Conservation (phyloP, 2,113 vertebrate genomes). For the Laticauda colubrina region DNA sequence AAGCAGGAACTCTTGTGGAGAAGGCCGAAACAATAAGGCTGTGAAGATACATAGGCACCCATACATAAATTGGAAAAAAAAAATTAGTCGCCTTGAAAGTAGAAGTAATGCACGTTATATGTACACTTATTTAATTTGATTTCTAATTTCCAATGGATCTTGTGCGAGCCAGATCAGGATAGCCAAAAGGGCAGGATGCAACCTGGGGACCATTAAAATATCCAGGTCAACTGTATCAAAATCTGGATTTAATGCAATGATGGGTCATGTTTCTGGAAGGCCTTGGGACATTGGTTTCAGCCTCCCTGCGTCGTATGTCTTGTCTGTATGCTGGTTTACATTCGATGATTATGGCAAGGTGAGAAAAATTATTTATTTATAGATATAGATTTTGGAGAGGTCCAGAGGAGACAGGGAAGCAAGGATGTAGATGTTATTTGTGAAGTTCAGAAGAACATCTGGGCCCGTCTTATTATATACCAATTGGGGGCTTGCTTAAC, state of each 20-base stretch:
- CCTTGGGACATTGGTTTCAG: neutral
- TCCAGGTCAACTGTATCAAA: neutral
- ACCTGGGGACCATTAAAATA: neutral
- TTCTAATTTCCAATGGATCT: neutral
- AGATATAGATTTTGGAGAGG: neutral
- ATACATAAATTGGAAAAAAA: neutral
- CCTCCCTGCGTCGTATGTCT: neutral
- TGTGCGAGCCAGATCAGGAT: accelerated
- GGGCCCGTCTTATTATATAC: neutral
- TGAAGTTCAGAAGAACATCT: neutral
- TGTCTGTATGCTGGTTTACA: neutral
- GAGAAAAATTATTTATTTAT: neutral
- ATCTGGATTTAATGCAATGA: neutral
- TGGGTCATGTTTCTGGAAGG: neutral
- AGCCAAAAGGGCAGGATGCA: neutral
- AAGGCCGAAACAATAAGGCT: neutral
- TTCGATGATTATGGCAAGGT: neutral
- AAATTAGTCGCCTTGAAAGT: neutral
- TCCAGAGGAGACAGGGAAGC: neutral
- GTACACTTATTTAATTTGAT: neutral
- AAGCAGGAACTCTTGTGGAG: neutral
- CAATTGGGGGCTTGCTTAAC: neutral
- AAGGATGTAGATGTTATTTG: neutral
- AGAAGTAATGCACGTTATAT: neutral
- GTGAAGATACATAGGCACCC: neutral